phyloP scores from a whole-genome alignment of 2,888 invertebrate genomes.

The Orgyia antiqua region DNA sequence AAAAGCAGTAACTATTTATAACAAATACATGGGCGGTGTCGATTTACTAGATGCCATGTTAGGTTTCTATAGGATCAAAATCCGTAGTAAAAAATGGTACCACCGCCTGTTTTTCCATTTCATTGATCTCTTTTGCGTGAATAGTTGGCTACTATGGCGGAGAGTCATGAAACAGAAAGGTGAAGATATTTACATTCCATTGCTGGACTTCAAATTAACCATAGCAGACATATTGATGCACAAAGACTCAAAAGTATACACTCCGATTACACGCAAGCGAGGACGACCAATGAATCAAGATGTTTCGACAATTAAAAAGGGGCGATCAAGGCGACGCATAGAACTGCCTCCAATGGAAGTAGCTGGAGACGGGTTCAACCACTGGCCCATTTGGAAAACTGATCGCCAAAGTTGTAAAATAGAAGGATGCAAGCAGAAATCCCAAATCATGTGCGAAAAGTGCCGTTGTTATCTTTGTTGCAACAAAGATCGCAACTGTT shows the following conservation, averaged over 20 bases:
- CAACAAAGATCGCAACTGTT: conserved; percentile 9
- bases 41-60: conserved; percentile 3
- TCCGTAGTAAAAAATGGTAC: conserved; percentile 25
- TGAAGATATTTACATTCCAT: conserved; percentile 10
- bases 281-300: conserved; percentile 1
- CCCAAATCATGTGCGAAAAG: conserved; percentile 6
- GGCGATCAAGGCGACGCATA: not conserved
- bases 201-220: conserved; percentile 17
- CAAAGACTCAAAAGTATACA: conserved; percentile 9
- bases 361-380: not conserved
- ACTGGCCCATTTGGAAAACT: conserved; percentile 1
- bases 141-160: conserved; percentile 2
- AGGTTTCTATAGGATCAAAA: conserved; percentile 6
- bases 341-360: conserved; percentile 1
- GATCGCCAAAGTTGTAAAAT: conserved; percentile 2
- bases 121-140: conserved; percentile 2
- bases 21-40: conserved; percentile 4
- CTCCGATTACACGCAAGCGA: conserved; percentile 14
- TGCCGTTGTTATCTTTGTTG: conserved; percentile 5
- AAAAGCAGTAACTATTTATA: not conserved
- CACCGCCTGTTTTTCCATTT: conserved; percentile 17
- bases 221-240: conserved; percentile 14
- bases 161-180: conserved; percentile 14
- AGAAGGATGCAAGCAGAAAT: conserved; percentile 5
- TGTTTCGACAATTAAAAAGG: not conserved